Evolutionary conservation across 2,888 invertebrate species (phyloP).

Genomic region (Tachina fera): DNA sequence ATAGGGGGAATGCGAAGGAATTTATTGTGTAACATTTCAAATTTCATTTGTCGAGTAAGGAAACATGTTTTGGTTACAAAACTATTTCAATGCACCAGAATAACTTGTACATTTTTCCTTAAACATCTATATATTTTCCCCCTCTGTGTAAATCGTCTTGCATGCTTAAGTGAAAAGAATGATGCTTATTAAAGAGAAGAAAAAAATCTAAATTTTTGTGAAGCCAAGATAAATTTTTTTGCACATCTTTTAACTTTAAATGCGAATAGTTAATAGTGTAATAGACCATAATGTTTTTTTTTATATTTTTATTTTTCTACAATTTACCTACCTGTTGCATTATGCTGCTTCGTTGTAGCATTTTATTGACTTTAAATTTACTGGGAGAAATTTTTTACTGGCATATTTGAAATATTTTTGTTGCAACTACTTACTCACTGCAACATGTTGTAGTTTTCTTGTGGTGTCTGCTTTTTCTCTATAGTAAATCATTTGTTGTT

Average conservation of each 20-base stretch:
- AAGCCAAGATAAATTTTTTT: not conserved
- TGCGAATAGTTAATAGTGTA: not conserved
- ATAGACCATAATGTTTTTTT: too few species aligned
- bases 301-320: not conserved
- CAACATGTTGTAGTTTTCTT: not conserved
- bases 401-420: not conserved
- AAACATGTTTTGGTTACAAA: conserved; percentile 50
- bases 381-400: not conserved
- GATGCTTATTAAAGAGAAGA: conserved; percentile 2
- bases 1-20: not conserved
- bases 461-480: not conserved
- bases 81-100: conserved; percentile 12
- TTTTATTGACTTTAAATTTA: conserved; percentile 7
- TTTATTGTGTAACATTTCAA: conserved; percentile 10
- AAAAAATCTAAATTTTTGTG: not conserved
- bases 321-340: not conserved
- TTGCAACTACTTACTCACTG: not conserved
- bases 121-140: not conserved
- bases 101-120: not conserved
- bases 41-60: conserved; percentile 22
- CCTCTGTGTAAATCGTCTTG: not conserved
- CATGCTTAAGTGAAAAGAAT: not conserved
- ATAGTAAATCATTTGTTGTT: not conserved
- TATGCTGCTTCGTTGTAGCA: too few species aligned
- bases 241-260: not conserved